Conservation (phyloP, 2,797 vertebrate species). For the Darevskia mixta region DNA sequence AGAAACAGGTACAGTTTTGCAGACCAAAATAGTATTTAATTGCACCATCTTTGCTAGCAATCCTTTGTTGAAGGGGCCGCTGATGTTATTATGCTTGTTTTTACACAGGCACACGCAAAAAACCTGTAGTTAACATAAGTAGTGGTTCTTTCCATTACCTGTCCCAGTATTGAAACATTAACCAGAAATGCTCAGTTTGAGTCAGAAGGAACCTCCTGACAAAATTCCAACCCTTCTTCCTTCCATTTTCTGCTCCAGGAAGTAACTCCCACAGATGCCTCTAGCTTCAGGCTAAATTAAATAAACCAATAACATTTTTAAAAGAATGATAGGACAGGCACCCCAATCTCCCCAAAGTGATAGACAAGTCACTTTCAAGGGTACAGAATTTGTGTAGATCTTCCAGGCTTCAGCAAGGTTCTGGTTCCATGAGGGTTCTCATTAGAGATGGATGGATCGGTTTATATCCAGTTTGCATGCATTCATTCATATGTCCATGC, state of each 20-base stretch:
- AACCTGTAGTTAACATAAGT: not conserved
- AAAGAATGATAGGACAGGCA: not conserved
- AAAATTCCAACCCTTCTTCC: not conserved
- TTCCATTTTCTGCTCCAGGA: conserved; percentile 1
- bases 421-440: no score
- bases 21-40: conserved; percentile 48
- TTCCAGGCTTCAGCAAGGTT: no score
- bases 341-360: no score
- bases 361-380: no score
- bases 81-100: not conserved
- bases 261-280: not conserved
- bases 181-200: not conserved
- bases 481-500: no score
- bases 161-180: not conserved
- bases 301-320: no score
- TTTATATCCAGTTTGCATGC: no score
- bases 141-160: not conserved
- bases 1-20: conserved; percentile 31
- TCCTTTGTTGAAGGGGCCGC: not conserved
- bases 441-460: no score
- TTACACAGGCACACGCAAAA: not conserved
- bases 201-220: no score
- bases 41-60: not conserved
- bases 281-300: not conserved
- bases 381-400: no score